Percentiles rank a stretch among this genome's conserved stretches.
Conservation (phyloP, 64 coral and sea anemone genomes). For the Cladopsammia gracilis region DNA sequence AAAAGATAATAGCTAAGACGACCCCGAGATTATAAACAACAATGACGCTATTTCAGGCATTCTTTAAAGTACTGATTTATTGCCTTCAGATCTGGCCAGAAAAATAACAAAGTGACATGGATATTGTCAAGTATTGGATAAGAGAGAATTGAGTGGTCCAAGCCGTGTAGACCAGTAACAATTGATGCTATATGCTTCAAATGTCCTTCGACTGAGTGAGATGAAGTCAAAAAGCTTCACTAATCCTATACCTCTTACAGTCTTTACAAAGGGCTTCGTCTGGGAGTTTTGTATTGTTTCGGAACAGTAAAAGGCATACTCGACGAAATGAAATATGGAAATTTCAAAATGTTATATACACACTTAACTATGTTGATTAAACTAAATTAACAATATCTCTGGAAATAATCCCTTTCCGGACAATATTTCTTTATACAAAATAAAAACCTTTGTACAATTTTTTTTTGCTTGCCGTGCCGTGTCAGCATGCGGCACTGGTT, state of each 20-base stretch:
- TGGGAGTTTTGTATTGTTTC: neutral
- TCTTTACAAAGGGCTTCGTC: neutral
- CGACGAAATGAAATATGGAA: slow-evolving; percentile 5
- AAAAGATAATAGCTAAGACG: slow-evolving; percentile 13
- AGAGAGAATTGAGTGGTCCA: neutral
- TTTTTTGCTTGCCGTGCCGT: too few species aligned
- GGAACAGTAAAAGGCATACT: neutral
- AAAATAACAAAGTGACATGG: neutral
- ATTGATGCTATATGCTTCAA: neutral
- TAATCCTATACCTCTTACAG: neutral
- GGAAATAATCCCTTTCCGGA: slow-evolving; percentile 14
- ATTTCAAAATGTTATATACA: slow-evolving; percentile 5
- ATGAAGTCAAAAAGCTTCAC: slow-evolving; percentile 12
- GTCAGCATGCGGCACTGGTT: neutral
- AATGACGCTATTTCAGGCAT: slow-evolving; percentile 48
- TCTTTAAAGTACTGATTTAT: neutral
- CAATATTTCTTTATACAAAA: slow-evolving; percentile 15
- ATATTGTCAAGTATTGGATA: neutral
- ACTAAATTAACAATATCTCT: slow-evolving; percentile 10
- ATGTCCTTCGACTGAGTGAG: neutral
- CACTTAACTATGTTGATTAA: neutral
- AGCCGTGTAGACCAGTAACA: neutral
- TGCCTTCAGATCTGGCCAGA: neutral
- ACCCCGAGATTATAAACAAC: slow-evolving; percentile 31
- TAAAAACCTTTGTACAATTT: slow-evolving; percentile 4